Base-by-base conservation (phyloP, 2,888 invertebrate species). In the Schizotus pectinicornis region DNA sequence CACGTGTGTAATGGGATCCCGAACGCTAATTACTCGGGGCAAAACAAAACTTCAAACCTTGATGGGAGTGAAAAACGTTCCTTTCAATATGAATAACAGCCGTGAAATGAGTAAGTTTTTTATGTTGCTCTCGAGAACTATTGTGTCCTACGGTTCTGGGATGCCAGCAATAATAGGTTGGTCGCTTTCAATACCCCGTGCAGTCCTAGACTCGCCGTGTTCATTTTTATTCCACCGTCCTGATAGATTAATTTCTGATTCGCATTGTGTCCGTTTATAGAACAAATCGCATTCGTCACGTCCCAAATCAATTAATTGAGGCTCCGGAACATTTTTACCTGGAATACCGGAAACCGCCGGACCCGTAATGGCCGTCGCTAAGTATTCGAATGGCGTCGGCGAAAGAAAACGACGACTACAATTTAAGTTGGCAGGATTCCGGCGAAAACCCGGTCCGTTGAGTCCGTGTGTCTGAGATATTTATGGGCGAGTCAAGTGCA, bases 71-170 rank as follows among this genome's bases (percentile, higher is more conserved):
- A 64, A 71, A 71, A 72, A 71, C 64, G 67, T 62, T 68, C 65
- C 68, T 68, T 73, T 73, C 72, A 70, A 65, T 70, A 64, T 68
- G 71, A 69, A 74, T 76, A 76, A 76, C 70, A 71, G 65, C 70
- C 76, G 73, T 76, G 75, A 75, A 75, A 76, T 76, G 75, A 76
- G 74, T 63, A 69, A 65, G 68, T 70, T 75, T 74, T 74, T 72
- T 68, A 56, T 52, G 35, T 38, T 58, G 37, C 46, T 47, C 46
- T 50, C 43, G 45, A 49, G 62, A 54, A 62, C 58, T 56, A 62
- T 62, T 62, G 59, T 59, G 50, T 56, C 39, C 31, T 42, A 41
- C 34, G 30, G 43, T 58, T 53, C 58, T 58, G 53, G 53, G 59
- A 59, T 59, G 59, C 56, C 56, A 55, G 45, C 59, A 55, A 59